Percentiles rank a stretch among this genome's conserved stretches.
Evolutionary conservation across 64 coral and sea anemone genomes (phyloP).

Genomic region (Stylophora pistillata): DNA sequence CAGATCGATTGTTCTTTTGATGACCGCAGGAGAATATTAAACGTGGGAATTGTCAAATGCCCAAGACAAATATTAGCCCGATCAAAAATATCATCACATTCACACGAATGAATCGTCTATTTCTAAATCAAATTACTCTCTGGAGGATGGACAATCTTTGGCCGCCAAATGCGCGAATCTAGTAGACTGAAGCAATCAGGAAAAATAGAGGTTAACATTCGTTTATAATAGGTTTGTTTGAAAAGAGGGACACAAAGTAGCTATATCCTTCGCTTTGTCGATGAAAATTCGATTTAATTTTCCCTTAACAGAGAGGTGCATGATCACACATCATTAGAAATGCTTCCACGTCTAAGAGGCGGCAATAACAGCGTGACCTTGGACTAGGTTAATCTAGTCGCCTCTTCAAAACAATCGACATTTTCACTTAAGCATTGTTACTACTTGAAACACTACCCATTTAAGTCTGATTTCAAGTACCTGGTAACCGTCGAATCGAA

Average conservation of each 20-base stretch:
- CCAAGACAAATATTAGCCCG: constrained; percentile 8
- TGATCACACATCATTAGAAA: neutral
- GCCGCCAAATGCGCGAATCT: neutral
- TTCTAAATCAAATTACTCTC: neutral
- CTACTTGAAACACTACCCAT: neutral
- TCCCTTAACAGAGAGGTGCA: neutral
- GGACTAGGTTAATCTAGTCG: constrained; percentile 19
- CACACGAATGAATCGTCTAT: neutral
- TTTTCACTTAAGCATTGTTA: constrained; percentile 29
- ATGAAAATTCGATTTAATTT: neutral
- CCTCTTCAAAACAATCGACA: constrained; percentile 10
- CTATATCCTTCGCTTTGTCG: too few relatives aligned
- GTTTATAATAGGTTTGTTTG: too few relatives aligned
- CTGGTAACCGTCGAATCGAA: too few relatives aligned
- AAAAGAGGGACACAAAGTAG: too few relatives aligned
- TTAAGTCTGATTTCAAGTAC: neutral
- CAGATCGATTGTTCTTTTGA: neutral
- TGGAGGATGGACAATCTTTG: neutral
- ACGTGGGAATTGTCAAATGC: neutral
- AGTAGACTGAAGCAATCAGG: neutral
- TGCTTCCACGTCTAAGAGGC: neutral
- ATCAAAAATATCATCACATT: neutral
- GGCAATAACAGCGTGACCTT: neutral
- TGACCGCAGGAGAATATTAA: constrained; percentile 19
- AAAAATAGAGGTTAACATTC: too few relatives aligned